These are phyloP conservation scores for Brotula barbata DNA, from an alignment of 2,797 vertebrate species.

Conservation along the genomic window DNA sequence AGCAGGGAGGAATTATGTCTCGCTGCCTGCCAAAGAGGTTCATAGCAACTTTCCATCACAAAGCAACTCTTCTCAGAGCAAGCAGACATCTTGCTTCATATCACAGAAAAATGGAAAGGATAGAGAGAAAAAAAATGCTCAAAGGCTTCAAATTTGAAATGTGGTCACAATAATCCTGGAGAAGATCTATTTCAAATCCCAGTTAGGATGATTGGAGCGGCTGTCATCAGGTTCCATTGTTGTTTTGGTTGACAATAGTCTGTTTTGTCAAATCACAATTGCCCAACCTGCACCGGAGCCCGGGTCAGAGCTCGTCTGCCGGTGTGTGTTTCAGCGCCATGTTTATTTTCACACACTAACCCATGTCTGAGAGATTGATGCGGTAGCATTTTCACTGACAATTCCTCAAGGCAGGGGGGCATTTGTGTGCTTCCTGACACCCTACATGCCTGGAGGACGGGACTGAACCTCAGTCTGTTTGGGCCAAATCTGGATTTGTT, in stretches of 20 bases:
- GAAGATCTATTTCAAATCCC: constrained; percentile 18
- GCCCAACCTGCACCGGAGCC: constrained; percentile 15
- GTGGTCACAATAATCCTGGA: background rate
- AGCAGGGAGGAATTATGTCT: constrained; percentile 35
- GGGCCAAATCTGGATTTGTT: constrained; percentile 76
- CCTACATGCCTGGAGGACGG: constrained; percentile 63
- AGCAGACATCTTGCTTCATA: constrained; percentile 4
- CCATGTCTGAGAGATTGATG: constrained; percentile 74
- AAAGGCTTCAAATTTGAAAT: background rate
- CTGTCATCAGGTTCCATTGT: background rate
- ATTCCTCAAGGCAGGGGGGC: constrained; percentile 69
- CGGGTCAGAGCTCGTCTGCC: constrained; percentile 11
- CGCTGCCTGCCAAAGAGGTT: constrained; percentile 29
- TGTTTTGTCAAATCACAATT: constrained; percentile 21
- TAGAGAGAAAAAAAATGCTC: background rate
- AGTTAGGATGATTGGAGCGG: constrained; percentile 1
- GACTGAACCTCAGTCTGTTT: constrained; percentile 59
- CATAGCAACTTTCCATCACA: constrained; percentile 15
- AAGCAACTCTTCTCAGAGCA: constrained; percentile 17
- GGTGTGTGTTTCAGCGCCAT: constrained; percentile 22
- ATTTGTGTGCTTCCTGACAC: constrained; percentile 70
- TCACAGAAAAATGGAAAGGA: constrained; percentile 6
- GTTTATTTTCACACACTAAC: constrained; percentile 56
- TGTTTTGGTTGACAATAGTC: constrained; percentile 5
- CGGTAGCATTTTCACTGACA: constrained; percentile 73